Evolutionary conservation across 1,140 invertebrate species (phyloP), one percentile per base, ranked within the genome.

Genomic region (Octopus bimaculoides): DNA sequence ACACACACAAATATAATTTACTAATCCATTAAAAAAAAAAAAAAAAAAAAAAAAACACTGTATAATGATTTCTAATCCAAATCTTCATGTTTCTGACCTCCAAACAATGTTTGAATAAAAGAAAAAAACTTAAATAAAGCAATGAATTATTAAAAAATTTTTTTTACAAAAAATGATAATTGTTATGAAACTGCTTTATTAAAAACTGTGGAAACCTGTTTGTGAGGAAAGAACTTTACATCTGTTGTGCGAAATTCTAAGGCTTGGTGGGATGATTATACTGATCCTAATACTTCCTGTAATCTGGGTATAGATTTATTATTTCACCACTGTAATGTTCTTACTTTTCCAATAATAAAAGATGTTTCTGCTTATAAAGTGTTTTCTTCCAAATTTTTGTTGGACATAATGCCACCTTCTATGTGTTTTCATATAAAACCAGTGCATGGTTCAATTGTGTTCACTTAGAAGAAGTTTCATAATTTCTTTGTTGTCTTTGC

Each of bases 301-400:
- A 71, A n/a, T n/a, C 6, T 71, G 14, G 66, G 66, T 71, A 20
- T 71, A 71, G 66, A 71, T 9, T 41, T 41, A 41, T 41, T 41
- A 41, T 41, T 71, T 71, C 66, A 71, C 26, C 17, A 71, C 17
- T 71, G 66, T 71, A 71, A n/a, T 71, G 66, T 71, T 9, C 14
- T 6, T 20, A 71, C 66, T 71, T 71, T 71, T 71, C 66, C 26
- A 71, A 71, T 71, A 71, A 71, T 71, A 71, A 71, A 71, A 71
- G 26, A 71, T 71, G 17, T 71, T 14, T 20, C 17, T 71, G 17
- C 66, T 71, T n/a, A 71, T 12, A 14, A 8, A 71, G 66, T 71
- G 66, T 71, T 71, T 71, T 71, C 66, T 71, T 71, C 66, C 66
- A 71, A 71, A 14, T 71, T 71, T 71, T 71, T 71, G 9, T 71